These are phyloP conservation scores for Crotalus helleri DNA, from an alignment of 2,113 vertebrate genomes.

Conservation along the genomic window DNA sequence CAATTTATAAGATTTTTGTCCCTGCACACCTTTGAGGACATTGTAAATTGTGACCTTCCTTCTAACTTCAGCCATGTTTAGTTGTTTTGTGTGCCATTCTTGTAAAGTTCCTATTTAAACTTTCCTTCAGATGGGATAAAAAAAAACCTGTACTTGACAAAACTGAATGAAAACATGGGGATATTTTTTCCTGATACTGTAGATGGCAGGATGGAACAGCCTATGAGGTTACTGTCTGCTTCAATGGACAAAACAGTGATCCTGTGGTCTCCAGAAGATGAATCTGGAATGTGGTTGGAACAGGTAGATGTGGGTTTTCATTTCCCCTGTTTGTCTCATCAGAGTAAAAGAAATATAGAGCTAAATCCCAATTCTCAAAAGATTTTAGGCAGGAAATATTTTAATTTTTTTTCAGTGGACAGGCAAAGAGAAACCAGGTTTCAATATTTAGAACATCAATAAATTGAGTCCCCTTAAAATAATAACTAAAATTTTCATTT, in stretches of 20 bases:
- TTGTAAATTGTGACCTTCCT: not conserved
- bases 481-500: not conserved
- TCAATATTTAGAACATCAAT: not conserved
- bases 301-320: constrained; percentile 73
- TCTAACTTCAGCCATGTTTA: not conserved
- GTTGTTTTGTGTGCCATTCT: not conserved
- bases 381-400: not conserved
- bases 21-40: not conserved
- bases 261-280: constrained; percentile 92
- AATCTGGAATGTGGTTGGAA: constrained; percentile 93
- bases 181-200: constrained; percentile 63
- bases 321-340: not conserved
- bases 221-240: constrained; percentile 85
- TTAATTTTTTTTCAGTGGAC: not conserved
- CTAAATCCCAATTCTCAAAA: not conserved
- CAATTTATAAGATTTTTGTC: not conserved
- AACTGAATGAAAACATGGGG: not conserved
- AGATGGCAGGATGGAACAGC: constrained; percentile 83
- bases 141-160: not conserved
- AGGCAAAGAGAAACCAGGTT: not conserved
- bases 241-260: constrained; percentile 99
- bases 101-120: rapidly evolving
- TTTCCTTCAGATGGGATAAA: not conserved
- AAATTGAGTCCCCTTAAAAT: not conserved
- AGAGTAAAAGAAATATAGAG: not conserved